These are phyloP conservation scores for Sternarchorhynchus goeldii DNA, from an alignment of 2,797 vertebrate genomes.

Conservation along the genomic window DNA sequence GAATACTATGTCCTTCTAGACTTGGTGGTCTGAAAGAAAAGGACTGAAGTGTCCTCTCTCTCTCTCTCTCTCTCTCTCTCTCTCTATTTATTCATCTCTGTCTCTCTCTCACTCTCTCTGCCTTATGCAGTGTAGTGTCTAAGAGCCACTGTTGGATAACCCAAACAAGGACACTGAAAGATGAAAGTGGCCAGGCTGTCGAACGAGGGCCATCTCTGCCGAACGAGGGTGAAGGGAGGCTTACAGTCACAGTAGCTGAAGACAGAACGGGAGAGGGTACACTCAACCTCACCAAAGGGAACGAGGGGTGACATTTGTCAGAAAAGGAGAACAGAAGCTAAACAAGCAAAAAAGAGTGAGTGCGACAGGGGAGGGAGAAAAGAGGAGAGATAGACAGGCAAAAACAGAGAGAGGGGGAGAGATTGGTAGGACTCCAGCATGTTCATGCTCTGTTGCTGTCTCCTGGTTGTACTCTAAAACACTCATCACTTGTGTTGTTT, in stretches of 20 bases:
- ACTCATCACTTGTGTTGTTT: conserved; percentile 46
- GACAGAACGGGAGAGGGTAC: no score
- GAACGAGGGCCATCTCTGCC: background rate
- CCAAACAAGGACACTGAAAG: conserved; percentile 62
- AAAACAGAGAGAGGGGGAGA: conserved; percentile 5
- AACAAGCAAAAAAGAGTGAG: background rate
- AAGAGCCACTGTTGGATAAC: conserved; percentile 31
- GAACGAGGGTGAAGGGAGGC: background rate
- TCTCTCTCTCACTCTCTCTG: conserved; percentile 3
- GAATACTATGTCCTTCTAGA: conserved; percentile 41
- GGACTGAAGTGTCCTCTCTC: conserved; percentile 39
- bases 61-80: conserved; percentile 27
- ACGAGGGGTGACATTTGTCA: background rate
- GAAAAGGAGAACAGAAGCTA: background rate
- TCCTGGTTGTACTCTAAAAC: conserved; percentile 30
- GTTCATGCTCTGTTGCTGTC: conserved; percentile 21
- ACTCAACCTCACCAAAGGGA: background rate
- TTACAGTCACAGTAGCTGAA: no score
- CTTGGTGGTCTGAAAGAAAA: conserved; percentile 50
- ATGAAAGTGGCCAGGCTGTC: background rate
- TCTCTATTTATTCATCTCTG: background rate
- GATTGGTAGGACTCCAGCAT: conserved; percentile 21
- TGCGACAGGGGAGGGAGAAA: background rate
- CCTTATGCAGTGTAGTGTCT: conserved; percentile 23
- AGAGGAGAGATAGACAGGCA: background rate